Base-by-base conservation (phyloP, 2,797 vertebrate genomes). In the Chelon labrosus region DNA sequence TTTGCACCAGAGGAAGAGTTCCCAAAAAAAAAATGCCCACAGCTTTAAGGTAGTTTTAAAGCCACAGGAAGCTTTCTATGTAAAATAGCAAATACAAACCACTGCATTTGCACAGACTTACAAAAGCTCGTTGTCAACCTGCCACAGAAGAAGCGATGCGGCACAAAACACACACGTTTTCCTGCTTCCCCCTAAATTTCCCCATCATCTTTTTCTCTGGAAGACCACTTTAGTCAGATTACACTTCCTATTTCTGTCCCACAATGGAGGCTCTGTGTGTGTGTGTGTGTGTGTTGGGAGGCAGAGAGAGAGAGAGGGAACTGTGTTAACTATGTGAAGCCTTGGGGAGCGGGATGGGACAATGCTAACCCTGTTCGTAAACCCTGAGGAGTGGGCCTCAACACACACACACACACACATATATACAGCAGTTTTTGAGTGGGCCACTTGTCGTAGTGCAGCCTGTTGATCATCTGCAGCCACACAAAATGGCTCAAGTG, bases 291-390 rank as follows among this genome's bases (percentile, higher is more conserved):
- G 42, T 52, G 11, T 52, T 41, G 57, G 53, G 67, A n/a, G 47
- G 54, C 58, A 69, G 47, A 52, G 63, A 58, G 55, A 70, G 78
- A 58, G 55, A 70, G 78, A 75, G 77, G 77, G 78, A 69, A 72
- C 85, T 77, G 73, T 86, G 89, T 89, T 88, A 79, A 82, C 87
- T 82, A 74, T 86, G 89, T 67, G 83, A 85, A 84, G 64, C 82
- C 82, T 50, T 55, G 80, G 80, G 82, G 87, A 86, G 77, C 25
- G 46, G 61, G 83, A 84, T 57, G 61, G 90, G 83, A 94, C 93
- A 94, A 92, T 90, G 84, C 78, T 41, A 55, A 86, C 84, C 79
- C 88, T 93, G 93, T 94, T 92, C 57, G 5, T 73, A 83, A 77
- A 86, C 82, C 77, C 76, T 64, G 82, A 86, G 81, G 82, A 88